Base-by-base conservation (phyloP, 2,797 vertebrate genomes). In the Microctenopoma lineatum region DNA sequence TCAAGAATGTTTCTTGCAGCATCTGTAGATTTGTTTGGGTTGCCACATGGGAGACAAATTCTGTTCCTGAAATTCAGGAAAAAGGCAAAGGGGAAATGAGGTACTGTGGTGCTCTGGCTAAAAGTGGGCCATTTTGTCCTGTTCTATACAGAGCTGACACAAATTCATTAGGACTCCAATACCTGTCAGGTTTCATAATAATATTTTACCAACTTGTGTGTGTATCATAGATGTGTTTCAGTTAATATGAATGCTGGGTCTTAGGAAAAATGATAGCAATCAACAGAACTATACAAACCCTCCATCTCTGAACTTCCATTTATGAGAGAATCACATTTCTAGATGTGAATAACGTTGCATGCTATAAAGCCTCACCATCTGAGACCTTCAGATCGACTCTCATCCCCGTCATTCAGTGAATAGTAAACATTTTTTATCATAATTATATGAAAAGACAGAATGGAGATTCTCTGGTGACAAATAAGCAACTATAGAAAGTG, bases 21-120 rank as follows among this genome's bases (percentile, higher is more conserved):
- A 45, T 74, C 14, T 63, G 59, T 61, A 18, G 55, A 59, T 67
- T 61, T 62, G 38, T 64, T 68, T 58, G 8, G 12, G 2, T 26
- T 72, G 64, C 7, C 29, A 18, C 9, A 2, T 54, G 51, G 39
- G 56, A 76, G 15, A 46, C 47, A 61, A 55, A 50, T 50, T 55
- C 48, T 52, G 48, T 46, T 56, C 21, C 39, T 27, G 32, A 38
- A 53, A 48, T 34, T 15, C 59, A 48, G 10, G 16, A 60, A 27
- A 39, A 54, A n/a, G 21, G n/a, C 9, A 3, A 38, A 9, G 46
- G 39, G 12, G 11, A 50, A n/a, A 47, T 29, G 0, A 59, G 7
- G 18, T 39, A 46, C 59, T 44, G 2, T 39, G 25, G 7, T 9
- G n/a, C 21, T 62, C 9, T 48, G 53, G 26, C 38, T 11, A 21